Evolutionary conservation across 2,113 vertebrate species (phyloP).

Genomic region (Propithecus coquereli): DNA sequence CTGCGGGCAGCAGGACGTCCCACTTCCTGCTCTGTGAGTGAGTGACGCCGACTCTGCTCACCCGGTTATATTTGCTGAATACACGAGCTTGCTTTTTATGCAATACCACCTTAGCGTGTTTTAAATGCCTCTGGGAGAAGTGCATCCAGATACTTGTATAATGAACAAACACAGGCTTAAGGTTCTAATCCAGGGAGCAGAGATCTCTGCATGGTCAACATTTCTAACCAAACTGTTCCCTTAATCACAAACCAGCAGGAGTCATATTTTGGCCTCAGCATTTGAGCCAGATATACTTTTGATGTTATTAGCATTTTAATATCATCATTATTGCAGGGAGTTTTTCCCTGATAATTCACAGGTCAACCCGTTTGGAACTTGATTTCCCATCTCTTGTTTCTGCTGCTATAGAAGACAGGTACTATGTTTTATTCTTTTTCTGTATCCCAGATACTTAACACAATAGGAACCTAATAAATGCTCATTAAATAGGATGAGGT

Average conservation of each 20-base stretch:
- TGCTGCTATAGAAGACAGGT: background rate
- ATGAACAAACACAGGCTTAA: conserved; percentile 46
- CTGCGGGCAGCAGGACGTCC: fast-evolving
- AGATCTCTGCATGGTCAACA: background rate
- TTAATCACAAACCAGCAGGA: background rate
- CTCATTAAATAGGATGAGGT: background rate
- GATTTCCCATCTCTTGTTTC: background rate
- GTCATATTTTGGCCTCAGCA: background rate
- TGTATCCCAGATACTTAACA: background rate
- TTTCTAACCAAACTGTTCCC: background rate
- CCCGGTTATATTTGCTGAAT: background rate
- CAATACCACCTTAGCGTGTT: background rate
- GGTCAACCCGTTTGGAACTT: background rate
- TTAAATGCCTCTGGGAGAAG: background rate
- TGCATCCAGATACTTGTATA: background rate
- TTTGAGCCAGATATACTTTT: background rate
- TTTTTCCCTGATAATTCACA: background rate
- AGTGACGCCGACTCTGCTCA: background rate
- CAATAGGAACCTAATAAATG: background rate
- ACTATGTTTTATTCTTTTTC: background rate
- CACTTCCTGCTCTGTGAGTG: fast-evolving
- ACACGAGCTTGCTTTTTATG: background rate
- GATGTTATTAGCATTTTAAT: background rate
- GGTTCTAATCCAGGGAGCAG: background rate
- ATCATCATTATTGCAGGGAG: background rate